phyloP scores from a whole-genome alignment of 1,140 invertebrate species.

The Papilio polyxenes region DNA sequence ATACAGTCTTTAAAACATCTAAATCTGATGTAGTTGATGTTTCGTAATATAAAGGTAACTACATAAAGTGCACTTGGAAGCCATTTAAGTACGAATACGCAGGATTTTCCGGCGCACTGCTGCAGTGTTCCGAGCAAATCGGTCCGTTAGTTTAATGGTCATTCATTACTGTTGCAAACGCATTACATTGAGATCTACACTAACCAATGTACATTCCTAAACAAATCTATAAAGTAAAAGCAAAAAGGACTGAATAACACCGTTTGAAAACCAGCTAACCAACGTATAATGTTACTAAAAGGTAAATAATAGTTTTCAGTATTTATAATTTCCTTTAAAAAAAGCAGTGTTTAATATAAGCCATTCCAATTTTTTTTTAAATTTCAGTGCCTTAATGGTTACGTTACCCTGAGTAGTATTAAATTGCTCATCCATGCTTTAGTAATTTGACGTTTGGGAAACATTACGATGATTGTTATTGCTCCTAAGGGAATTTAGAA shows the following conservation, averaged over 20 bases:
- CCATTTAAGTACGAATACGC: conserved; percentile 20
- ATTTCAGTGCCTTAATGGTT: too few relatives aligned
- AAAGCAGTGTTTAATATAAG: too few relatives aligned
- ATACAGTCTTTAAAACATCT: neutral
- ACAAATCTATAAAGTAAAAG: too few relatives aligned
- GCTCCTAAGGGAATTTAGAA: neutral
- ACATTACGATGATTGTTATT: conserved; percentile 15
- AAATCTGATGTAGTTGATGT: neutral
- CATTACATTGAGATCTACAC: conserved; percentile 5
- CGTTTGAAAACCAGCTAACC: too few relatives aligned
- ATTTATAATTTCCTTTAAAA: too few relatives aligned
- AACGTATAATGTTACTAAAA: too few relatives aligned
- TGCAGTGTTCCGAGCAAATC: neutral
- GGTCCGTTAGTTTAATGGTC: conserved; percentile 19
- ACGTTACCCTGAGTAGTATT: neutral
- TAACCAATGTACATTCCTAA: neutral
- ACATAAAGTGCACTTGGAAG: conserved; percentile 6
- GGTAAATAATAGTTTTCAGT: too few relatives aligned
- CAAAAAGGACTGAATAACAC: too few relatives aligned
- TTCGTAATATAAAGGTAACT: neutral
- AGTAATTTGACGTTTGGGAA: conserved; percentile 18
- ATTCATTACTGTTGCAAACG: neutral
- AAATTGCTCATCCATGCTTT: neutral
- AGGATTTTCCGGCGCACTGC: conserved; percentile 14
- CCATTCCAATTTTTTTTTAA: too few relatives aligned